Evolutionary conservation across 2,113 vertebrate genomes (phyloP).

Genomic region (Eublepharis macularius): DNA sequence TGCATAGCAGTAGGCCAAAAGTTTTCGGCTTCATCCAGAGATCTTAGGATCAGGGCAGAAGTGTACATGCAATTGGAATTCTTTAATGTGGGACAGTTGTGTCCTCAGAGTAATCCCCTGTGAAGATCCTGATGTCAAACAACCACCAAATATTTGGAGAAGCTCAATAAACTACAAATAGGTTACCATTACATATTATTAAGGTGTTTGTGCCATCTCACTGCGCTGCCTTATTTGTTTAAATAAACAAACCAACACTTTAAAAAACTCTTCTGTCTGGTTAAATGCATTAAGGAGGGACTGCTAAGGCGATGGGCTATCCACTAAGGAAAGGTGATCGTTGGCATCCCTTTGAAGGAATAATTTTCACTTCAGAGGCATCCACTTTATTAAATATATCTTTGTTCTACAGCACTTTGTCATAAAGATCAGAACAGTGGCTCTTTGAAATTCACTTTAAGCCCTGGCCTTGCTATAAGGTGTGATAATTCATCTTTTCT

Average conservation of each 20-base stretch:
- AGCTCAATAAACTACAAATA: background rate
- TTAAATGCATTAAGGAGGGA: background rate
- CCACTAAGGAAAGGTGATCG: background rate
- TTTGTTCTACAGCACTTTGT: conserved; percentile 10
- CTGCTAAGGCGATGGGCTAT: background rate
- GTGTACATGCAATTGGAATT: too few relatives aligned
- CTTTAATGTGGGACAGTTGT: too few relatives aligned
- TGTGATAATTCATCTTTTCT: background rate
- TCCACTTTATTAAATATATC: background rate
- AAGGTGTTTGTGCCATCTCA: background rate
- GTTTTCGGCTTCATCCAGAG: too few relatives aligned
- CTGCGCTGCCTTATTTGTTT: background rate
- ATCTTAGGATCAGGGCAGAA: too few relatives aligned
- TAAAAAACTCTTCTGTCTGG: background rate
- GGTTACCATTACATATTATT: background rate
- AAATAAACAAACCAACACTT: background rate
- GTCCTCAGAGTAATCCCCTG: too few relatives aligned
- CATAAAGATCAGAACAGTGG: conserved; percentile 1
- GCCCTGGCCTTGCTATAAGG: background rate
- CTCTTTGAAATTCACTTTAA: conserved; percentile 1
- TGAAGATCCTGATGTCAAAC: too few relatives aligned
- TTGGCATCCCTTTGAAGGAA: background rate
- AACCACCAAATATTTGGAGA: background rate
- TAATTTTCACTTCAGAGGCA: background rate
- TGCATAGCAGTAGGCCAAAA: too few relatives aligned